Evolutionary conservation across 2,797 vertebrate genomes (phyloP).

Genomic region (Valencia hispanica): DNA sequence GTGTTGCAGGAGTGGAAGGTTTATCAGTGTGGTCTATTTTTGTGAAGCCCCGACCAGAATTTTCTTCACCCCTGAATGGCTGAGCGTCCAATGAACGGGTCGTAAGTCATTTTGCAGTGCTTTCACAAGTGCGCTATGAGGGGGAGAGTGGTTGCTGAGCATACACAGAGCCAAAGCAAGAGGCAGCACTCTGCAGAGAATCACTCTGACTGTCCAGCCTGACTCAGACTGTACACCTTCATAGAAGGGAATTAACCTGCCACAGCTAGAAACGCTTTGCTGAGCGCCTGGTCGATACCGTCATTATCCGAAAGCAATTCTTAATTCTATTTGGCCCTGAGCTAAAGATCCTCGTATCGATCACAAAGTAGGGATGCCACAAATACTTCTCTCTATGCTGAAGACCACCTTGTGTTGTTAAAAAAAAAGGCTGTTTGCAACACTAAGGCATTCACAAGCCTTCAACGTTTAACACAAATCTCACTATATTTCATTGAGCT

Average conservation of each 20-base stretch:
- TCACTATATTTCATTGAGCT: background rate
- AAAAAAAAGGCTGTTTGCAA: conserved; percentile 20
- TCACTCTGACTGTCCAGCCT: conserved; percentile 55
- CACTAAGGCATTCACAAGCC: background rate
- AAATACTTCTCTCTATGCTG: conserved; percentile 51
- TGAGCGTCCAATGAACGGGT: conserved; percentile 38
- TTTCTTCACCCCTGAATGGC: conserved; percentile 40
- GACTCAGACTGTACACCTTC: conserved; percentile 63
- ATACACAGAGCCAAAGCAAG: conserved; percentile 15
- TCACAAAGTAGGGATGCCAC: conserved; percentile 63
- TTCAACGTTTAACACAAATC: background rate
- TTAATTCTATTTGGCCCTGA: conserved; percentile 77
- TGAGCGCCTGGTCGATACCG: conserved; percentile 71
- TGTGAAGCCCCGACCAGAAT: conserved; percentile 24
- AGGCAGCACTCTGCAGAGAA: conserved; percentile 37
- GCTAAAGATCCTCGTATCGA: conserved; percentile 75
- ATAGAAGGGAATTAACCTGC: conserved; percentile 69
- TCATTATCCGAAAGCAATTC: conserved; percentile 79
- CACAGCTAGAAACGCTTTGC: conserved; percentile 64
- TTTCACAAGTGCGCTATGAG: conserved; percentile 19
- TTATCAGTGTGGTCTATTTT: conserved; percentile 42
- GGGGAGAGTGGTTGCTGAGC: conserved; percentile 16
- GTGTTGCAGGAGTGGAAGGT: conserved; percentile 34
- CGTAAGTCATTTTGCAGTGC: conserved; percentile 39
- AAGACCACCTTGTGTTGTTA: conserved; percentile 33